Evolutionary conservation across 2,797 vertebrate genomes (phyloP).

Genomic region (Anguilla megastoma): DNA sequence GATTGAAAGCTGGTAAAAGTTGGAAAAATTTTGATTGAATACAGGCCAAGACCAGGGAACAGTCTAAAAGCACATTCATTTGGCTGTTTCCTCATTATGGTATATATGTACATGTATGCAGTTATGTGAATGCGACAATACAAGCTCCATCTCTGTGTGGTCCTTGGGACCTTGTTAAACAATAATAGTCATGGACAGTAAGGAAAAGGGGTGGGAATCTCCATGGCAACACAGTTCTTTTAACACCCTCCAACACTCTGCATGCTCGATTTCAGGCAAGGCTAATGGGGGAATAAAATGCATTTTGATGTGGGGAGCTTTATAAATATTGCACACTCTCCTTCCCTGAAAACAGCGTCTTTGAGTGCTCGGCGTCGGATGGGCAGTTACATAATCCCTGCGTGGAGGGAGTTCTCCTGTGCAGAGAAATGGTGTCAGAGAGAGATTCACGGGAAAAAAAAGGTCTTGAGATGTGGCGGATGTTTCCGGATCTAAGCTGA

Average conservation of each 20-base stretch:
- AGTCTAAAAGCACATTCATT: not conserved
- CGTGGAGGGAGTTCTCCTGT: constrained; percentile 71
- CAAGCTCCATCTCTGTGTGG: not conserved
- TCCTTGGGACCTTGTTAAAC: not conserved
- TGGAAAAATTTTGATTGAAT: not conserved
- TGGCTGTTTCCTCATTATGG: not conserved
- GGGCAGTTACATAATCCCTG: constrained; percentile 65
- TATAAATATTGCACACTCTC: constrained; percentile 68
- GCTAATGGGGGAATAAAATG: constrained; percentile 42
- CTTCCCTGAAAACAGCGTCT: constrained; percentile 19
- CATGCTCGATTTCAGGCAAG: not conserved
- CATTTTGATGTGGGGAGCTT: constrained; percentile 61
- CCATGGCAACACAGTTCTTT: not conserved
- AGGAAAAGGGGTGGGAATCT: not conserved
- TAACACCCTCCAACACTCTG: not conserved
- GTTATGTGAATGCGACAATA: not conserved
- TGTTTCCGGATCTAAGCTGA: not conserved
- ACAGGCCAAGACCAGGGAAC: not conserved
- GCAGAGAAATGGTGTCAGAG: constrained; percentile 41
- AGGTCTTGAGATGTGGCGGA: not conserved
- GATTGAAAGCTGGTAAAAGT: not conserved
- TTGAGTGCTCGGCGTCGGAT: constrained; percentile 37
- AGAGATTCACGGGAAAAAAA: not conserved
- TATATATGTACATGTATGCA: not conserved
- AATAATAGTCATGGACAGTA: not conserved